These are phyloP conservation scores for Porphyrio hochstetteri DNA, from an alignment of 2,113 vertebrate genomes.

Conservation along the genomic window DNA sequence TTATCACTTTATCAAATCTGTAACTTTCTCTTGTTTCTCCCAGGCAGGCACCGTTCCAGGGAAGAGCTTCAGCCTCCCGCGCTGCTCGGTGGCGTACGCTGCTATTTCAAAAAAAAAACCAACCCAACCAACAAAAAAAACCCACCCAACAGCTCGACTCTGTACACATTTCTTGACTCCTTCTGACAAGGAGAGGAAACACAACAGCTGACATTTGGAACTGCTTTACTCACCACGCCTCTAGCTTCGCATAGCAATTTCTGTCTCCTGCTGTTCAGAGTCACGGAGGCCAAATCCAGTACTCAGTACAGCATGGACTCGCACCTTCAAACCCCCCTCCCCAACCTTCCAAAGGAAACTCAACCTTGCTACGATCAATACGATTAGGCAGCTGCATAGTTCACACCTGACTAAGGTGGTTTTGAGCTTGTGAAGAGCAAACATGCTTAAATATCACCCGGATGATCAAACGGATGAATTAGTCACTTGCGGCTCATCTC, in stretches of 20 bases:
- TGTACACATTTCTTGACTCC: neutral
- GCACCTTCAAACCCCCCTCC: neutral
- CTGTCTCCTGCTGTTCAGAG: conserved; percentile 10
- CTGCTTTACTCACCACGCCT: neutral
- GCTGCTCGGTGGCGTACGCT: accelerated
- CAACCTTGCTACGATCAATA: conserved; percentile 50
- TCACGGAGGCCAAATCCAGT: neutral
- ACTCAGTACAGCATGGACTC: neutral
- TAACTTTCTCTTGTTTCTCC: neutral
- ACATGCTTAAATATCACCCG: conserved; percentile 73
- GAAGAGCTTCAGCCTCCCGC: neutral
- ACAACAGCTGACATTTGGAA: conserved; percentile 24
- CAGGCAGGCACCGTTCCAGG: neutral
- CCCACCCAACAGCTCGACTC: neutral
- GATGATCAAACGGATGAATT: conserved; percentile 79
- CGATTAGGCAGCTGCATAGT: conserved; percentile 64
- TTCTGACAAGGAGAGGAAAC: conserved; percentile 28
- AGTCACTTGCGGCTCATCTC: conserved; percentile 70
- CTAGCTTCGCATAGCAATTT: neutral
- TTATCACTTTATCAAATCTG: neutral
- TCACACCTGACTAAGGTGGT: conserved; percentile 69
- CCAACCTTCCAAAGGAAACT: neutral
- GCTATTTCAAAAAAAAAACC: neutral
- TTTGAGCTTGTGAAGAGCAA: conserved; percentile 75
- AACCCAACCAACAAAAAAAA: neutral